Percentiles rank a stretch among this genome's conserved stretches.
Conservation (phyloP, 2,797 vertebrate species). For the Lagodon rhomboides region DNA sequence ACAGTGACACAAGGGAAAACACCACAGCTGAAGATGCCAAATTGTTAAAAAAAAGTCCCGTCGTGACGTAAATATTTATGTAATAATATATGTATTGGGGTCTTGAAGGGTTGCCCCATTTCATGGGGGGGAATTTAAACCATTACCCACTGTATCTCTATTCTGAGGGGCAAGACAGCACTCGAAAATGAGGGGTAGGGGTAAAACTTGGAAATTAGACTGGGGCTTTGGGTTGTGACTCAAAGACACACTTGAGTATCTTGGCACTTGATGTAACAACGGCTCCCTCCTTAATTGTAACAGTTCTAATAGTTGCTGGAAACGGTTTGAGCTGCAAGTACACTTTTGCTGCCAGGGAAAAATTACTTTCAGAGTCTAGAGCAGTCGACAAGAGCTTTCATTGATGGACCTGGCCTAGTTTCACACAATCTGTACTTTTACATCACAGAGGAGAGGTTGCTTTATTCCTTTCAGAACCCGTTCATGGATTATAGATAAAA, state of each 20-base stretch:
- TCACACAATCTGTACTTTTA: not conserved
- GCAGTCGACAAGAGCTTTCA: not conserved
- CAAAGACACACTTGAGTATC: not conserved
- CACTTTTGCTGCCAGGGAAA: not conserved
- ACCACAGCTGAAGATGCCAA: too few species aligned
- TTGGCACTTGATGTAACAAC: not conserved
- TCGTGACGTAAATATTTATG: too few species aligned
- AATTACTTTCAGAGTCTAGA: not conserved
- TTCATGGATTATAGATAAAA: not conserved
- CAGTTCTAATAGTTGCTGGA: not conserved
- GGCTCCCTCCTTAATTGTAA: not conserved
- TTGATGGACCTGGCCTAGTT: slow-evolving; percentile 1
- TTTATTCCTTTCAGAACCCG: not conserved
- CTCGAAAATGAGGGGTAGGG: too few species aligned
- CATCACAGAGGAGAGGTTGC: not conserved
- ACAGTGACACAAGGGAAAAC: too few species aligned
- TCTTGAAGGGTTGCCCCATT: too few species aligned
- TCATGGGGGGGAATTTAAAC: too few species aligned
- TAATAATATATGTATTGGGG: too few species aligned
- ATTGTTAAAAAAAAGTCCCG: too few species aligned
- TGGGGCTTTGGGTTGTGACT: too few species aligned
- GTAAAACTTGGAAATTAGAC: too few species aligned
- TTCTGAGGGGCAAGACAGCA: too few species aligned
- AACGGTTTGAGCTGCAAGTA: not conserved
- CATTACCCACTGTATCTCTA: too few species aligned